These are phyloP conservation scores for Stenolophus ochropezus DNA, from an alignment of 2,888 invertebrate genomes.

Conservation along the genomic window DNA sequence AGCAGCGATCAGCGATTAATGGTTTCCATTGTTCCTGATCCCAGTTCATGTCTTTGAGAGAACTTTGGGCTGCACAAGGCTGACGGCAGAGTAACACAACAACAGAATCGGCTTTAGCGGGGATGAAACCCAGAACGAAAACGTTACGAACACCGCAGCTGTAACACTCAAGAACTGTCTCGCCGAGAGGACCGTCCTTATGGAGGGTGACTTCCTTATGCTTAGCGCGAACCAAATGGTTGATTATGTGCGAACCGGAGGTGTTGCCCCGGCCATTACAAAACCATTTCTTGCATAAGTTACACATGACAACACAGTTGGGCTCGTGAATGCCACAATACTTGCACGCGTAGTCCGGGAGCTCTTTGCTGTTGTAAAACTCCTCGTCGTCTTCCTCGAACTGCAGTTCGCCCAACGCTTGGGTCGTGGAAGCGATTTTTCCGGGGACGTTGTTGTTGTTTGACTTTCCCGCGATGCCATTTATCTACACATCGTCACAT, in stretches of 20 bases:
- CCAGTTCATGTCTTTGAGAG: constrained; percentile 99
- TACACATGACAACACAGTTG: constrained; percentile 98
- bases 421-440: constrained; percentile 81
- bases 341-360: constrained; percentile 98
- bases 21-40: constrained; percentile 99
- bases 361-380: constrained; percentile 88
- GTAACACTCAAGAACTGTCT: constrained; percentile 98
- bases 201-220: constrained; percentile 99
- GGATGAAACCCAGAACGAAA: constrained; percentile 98
- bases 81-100: constrained; percentile 97
- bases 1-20: constrained; percentile 95
- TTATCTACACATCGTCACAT: constrained; percentile 76
- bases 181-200: constrained; percentile 97
- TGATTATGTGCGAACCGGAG: constrained; percentile 98
- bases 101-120: constrained; percentile 98
- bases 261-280: constrained; percentile 99
- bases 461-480: constrained; percentile 79
- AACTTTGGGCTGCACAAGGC: constrained; percentile 98
- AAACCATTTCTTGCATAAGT: constrained; percentile 99
- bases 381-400: constrained; percentile 97
- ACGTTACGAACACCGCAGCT: constrained; percentile 99
- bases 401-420: constrained; percentile 89
- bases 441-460: constrained; percentile 77
- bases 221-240: constrained; percentile 98
- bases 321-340: constrained; percentile 99